These are phyloP conservation scores for Diachasmimorpha longicaudata DNA, from an alignment of 1,140 invertebrate genomes.

Conservation along the genomic window DNA sequence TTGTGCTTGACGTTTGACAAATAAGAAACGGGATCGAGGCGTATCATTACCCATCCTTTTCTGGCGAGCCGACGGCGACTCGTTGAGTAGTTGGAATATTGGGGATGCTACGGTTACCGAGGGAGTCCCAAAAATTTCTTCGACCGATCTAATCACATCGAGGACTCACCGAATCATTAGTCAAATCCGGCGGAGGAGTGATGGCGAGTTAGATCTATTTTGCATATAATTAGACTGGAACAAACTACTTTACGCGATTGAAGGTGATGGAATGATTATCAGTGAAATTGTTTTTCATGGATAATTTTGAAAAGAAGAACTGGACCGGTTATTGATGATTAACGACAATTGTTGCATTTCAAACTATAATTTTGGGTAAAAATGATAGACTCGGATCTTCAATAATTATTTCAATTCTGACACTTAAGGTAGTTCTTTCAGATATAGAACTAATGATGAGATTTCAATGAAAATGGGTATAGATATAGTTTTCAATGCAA, in stretches of 20 bases:
- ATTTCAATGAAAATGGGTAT: no score
- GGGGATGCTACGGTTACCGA: constrained; percentile 33
- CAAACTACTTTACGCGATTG: not conserved
- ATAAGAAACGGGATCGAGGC: constrained; percentile 62
- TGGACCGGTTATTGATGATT: no score
- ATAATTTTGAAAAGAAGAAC: no score
- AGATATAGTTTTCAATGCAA: no score
- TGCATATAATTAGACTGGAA: not conserved
- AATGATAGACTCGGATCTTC: no score
- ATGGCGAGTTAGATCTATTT: constrained; percentile 21
- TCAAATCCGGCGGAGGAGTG: constrained; percentile 40
- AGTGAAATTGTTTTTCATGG: no score
- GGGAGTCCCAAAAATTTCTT: constrained; percentile 61
- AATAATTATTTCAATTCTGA: no score
- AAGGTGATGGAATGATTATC: not conserved
- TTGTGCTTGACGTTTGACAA: constrained; percentile 62
- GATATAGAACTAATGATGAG: no score
- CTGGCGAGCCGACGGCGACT: constrained; percentile 31
- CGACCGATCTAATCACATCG: constrained; percentile 62
- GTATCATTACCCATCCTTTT: constrained; percentile 63
- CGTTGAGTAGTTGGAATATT: not conserved
- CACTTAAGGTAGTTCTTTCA: no score
- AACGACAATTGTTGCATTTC: no score
- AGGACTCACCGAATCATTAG: constrained; percentile 63
- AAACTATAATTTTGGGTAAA: no score